Evolutionary conservation across 2,888 invertebrate genomes (phyloP), one percentile per base, ranked within the genome.

Genomic region (Saturnia japonica): DNA sequence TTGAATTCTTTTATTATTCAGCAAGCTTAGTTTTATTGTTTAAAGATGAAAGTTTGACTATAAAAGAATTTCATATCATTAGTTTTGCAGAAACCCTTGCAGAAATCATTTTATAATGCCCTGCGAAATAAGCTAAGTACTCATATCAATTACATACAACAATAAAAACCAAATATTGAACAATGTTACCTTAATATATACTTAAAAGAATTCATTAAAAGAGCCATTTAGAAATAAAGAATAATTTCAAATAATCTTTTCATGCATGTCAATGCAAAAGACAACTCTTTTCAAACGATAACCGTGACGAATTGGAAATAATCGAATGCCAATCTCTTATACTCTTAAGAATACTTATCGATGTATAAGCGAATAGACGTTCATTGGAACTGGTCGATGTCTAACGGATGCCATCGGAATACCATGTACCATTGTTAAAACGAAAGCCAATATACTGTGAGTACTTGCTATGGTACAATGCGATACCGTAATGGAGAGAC

Each of bases 281-380:
- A 64, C 64, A 64, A 64, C 64, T 64, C 64, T 64, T 64, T 28
- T 64, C 19, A 40, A 64, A 40, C 40, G 40, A 64, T 64, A 64
- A 54, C 51, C 68, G 68, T 45, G 54, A 54, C 68, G 64, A 70
- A 71, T 69, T 47, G 45, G 6, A 42, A 34, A 68, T 67, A 69
- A 73, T 73, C 71, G 68, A 47, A 64, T 64, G 69, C 68, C 71
- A 71, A 73, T 71, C 72, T 70, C 40, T 47, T n/a, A 28, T 43
- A 74, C 72, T 69, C 71, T 57, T 67, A 67, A 71, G 75, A 67
- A 69, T 60, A 68, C 71, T 72, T 71, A 75, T 71, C 71, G 67
- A 42, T 68, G 51, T 54, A 64, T 71, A 60, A 71, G 60, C 57
- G 67, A 60, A 64, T 64, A 40, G 64, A 40, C 40, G 64, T 64